Base-by-base conservation (phyloP, 2,888 invertebrate genomes). In the Ectobius pallidus region DNA sequence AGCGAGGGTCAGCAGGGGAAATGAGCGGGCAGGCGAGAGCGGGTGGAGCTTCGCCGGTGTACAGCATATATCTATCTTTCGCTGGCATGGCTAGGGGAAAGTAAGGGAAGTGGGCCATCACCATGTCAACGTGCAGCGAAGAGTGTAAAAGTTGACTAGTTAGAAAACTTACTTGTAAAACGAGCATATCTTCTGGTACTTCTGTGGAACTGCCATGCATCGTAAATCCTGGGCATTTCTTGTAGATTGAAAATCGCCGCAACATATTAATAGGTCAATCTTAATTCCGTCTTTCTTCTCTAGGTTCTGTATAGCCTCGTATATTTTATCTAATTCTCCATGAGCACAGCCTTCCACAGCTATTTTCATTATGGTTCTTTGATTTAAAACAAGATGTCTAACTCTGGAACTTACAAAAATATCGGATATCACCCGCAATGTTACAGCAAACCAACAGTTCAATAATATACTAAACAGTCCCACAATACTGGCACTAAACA, bases 301-400 rank as follows among this genome's bases (percentile, higher is more conserved):
- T 74, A 96, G 85, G 75, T 88, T 85, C 77, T 88, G 85, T 70
- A 99, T 87, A 1, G 94, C 90, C 74, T 94, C 92, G 82, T 99
- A 99, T 78, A 99, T 98, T 80, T 90, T 92, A 79, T 99, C 98
- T 75, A 99, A 85, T 82, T 99, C 97, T 1, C 99, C 99, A 84
- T 99, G 99, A 79, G 97, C 95, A 85, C 99, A 99, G 70, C 99
- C 99, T 86, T 97, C 97, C 0, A 99, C 87, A 0, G 97, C 99
- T 73, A 97, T 92, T 84, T 92, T 94, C 96, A 97, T 95, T 22
- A 14, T 63, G 18, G n/a, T 6, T 46, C 7, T 46, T 18, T 20
- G 18, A 46, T 20, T 46, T 20, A n/a, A 18, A 46, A 46, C 6
- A 2, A 46, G 20, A 44, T 4, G 4, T 44, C 11, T 1, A 18